Percentiles rank a stretch among this genome's conserved stretches.
phyloP scores from a whole-genome alignment of 1,140 invertebrate genomes.

The Rhizoglyphus robini region DNA sequence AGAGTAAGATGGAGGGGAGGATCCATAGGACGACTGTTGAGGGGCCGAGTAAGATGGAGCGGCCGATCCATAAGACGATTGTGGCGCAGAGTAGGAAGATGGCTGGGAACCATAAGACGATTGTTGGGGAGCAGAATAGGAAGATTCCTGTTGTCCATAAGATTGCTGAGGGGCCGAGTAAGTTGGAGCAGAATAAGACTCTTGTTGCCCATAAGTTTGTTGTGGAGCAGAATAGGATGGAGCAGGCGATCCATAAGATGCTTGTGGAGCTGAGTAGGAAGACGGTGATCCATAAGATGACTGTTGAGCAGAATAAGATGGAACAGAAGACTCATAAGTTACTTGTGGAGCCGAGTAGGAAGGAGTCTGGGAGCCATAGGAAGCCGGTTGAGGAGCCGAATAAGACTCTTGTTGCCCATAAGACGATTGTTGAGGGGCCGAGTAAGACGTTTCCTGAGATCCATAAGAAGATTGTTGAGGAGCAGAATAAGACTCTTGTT shows the following conservation, averaged over 20 bases:
- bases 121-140: neutral
- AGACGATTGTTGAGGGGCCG: neutral
- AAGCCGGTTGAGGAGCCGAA: neutral
- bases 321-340: neutral
- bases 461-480: neutral
- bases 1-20: neutral
- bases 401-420: slow-evolving; percentile 13
- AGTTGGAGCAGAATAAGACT: too few species aligned
- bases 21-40: neutral
- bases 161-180: neutral
- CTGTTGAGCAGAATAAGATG: neutral
- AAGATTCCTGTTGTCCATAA: neutral
- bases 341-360: neutral
- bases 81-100: neutral
- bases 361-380: neutral
- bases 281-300: slow-evolving; percentile 2
- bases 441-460: too few species aligned
- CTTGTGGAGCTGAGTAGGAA: neutral
- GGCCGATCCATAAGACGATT: neutral
- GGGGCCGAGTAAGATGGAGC: neutral
- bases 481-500: too few species aligned
- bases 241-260: slow-evolving; percentile 15
- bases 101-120: neutral
- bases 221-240: too few species aligned
- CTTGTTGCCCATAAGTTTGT: too few species aligned